Conservation (phyloP, 1,140 invertebrate species). For the Pseudomyrmex gracilis region DNA sequence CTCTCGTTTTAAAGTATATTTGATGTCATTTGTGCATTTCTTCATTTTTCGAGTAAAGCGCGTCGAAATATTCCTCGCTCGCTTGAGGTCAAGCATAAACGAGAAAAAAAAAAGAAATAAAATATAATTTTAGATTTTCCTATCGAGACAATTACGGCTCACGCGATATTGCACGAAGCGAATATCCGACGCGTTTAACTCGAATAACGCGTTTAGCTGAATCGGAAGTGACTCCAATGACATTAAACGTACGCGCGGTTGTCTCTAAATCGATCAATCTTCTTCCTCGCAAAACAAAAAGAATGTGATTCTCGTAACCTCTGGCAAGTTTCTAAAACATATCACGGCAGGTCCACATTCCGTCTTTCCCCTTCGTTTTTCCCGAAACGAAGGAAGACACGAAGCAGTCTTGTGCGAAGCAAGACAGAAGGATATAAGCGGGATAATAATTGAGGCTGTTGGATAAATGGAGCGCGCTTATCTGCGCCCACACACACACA, state of each 20-base stretch:
- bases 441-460: slow-evolving; percentile 35
- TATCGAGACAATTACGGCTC: too few relatives aligned
- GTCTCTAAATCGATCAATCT: slow-evolving; percentile 26
- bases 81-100: not conserved
- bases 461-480: slow-evolving; percentile 6
- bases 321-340: slow-evolving; percentile 15
- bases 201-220: not conserved
- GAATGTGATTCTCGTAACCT: slow-evolving; percentile 10
- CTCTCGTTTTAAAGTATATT: slow-evolving; percentile 10
- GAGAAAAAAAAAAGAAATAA: not conserved
- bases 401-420: not conserved
- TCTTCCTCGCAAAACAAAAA: not conserved
- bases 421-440: slow-evolving; percentile 11
- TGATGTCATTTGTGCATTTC: slow-evolving; percentile 8
- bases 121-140: not conserved
- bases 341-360: slow-evolving; percentile 29
- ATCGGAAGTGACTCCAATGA: slow-evolving; percentile 24
- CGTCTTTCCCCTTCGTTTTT: slow-evolving; percentile 9
- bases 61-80: not conserved
- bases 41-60: not conserved
- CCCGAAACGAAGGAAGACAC: not conserved
- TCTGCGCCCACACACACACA: not conserved
- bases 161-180: too few relatives aligned
- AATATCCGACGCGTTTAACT: not conserved
- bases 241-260: not conserved